Base-by-base conservation (phyloP, 1,140 invertebrate genomes). In the Cepaea nemoralis region DNA sequence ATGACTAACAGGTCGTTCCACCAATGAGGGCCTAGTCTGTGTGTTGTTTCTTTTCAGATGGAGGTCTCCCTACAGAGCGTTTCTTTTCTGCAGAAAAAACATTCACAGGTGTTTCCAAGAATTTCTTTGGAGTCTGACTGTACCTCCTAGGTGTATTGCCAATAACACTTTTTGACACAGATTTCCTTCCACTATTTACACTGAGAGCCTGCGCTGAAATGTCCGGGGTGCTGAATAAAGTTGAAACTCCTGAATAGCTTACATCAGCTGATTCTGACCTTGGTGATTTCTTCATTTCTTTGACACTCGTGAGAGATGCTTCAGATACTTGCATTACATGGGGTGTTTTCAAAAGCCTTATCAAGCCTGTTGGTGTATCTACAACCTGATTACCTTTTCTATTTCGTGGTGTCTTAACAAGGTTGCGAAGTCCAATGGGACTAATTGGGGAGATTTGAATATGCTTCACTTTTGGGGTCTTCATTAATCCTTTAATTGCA, bases 341-440 rank as follows among this genome's bases (percentile, higher is more conserved):
- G 39, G 89, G 89, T 42, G 87, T 88, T 67, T 84, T 85, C 76
- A 89, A 37, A 27, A 91, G 71, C 70, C 85, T 81, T 55, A 86
- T 87, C 24, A 91, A 59, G 42, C 89, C 89, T 69, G 59, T 45
- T 39, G 85, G 75, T 42, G 63, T 83, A 24, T 16, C 33, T 5
- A 63, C n/a, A 6, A 31, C n/a, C 5, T 1, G 59, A 31, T 27
- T 31, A 24, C 79, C 69, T 67, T 74, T 82, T 40, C 75, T 79
- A n/a, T 66, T 33, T 74, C 59, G 55, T 42, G 78, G 71, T 59
- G 82, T 69, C 69, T 82, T 83, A 45, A 81, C 70, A 50, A 69
- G 67, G 70, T 83, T 81, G 45, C 85, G 85, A 6, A 90, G 45
- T 59, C 89, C 88, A 67, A 35, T 42, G 33, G 85, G 78, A 50